Evolutionary conservation across 2,113 vertebrate species (phyloP).

Genomic region (Microcebus murinus): DNA sequence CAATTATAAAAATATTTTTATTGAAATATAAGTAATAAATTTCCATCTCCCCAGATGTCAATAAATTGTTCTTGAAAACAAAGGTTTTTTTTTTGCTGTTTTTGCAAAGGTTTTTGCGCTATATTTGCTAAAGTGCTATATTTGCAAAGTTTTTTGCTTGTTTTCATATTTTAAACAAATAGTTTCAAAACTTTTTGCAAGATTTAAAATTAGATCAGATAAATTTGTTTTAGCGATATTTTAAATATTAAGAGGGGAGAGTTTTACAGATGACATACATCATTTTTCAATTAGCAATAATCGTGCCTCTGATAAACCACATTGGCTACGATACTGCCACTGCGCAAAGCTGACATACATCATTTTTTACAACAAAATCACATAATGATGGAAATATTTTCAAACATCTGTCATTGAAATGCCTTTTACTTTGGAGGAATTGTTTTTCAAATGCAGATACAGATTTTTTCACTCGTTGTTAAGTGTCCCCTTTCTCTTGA

Average conservation of each 20-base stretch:
- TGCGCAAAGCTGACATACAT: background rate
- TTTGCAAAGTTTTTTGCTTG: no score
- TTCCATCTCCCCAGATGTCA: background rate
- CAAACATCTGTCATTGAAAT: background rate
- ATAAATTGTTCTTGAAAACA: background rate
- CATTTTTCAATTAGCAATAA: no score
- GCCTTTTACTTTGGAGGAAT: background rate
- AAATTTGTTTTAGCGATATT: background rate
- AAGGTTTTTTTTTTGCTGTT: background rate
- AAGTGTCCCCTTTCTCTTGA: background rate
- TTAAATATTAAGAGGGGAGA: background rate
- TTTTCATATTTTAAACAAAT: constrained; percentile 24
- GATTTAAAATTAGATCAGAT: background rate
- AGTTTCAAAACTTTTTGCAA: background rate
- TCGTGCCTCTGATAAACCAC: no score
- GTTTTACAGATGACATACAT: background rate
- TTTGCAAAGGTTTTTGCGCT: no score
- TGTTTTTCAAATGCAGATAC: background rate
- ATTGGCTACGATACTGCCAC: no score
- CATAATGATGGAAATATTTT: background rate
- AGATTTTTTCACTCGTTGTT: background rate
- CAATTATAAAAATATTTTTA: background rate
- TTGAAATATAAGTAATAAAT: background rate
- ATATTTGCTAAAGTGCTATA: no score
- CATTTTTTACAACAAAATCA: background rate